Conservation (phyloP, 2,113 vertebrate genomes). For the Erinaceus europaeus region DNA sequence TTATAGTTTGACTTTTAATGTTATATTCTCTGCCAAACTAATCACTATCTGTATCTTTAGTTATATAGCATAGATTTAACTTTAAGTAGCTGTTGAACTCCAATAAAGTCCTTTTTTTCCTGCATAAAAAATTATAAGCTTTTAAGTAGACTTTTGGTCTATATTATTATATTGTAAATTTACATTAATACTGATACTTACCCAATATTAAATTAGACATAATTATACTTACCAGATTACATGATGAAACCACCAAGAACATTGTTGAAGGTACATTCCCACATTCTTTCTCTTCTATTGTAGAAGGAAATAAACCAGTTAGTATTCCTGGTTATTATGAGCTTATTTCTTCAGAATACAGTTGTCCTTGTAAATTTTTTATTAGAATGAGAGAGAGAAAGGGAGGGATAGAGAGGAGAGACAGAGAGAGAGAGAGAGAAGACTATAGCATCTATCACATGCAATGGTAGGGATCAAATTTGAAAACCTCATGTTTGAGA, state of each 20-base stretch:
- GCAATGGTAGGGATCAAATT: too few species aligned
- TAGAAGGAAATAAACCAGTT: background rate
- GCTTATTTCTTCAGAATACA: background rate
- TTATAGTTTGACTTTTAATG: too few species aligned
- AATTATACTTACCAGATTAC: constrained; percentile 22
- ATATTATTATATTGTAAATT: too few species aligned
- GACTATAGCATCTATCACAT: too few species aligned
- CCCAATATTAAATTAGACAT: constrained; percentile 9
- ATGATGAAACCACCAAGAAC: background rate
- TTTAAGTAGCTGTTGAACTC: constrained; percentile 5
- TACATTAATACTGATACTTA: too few species aligned
- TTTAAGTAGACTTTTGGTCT: too few species aligned
- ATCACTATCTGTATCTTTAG: background rate
- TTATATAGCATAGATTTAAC: background rate
- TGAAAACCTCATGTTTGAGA: too few species aligned
- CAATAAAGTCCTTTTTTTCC: background rate
- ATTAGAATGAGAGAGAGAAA: too few species aligned
- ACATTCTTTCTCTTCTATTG: background rate
- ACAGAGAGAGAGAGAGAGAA: too few species aligned
- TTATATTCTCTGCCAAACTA: background rate
- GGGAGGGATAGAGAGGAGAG: too few species aligned
- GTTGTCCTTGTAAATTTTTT: too few species aligned
- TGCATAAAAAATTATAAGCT: too few species aligned
- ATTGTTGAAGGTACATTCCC: background rate
- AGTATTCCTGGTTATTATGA: background rate